Evolutionary conservation across 2,113 vertebrate species (phyloP).

Genomic region (Tursiops truncatus): DNA sequence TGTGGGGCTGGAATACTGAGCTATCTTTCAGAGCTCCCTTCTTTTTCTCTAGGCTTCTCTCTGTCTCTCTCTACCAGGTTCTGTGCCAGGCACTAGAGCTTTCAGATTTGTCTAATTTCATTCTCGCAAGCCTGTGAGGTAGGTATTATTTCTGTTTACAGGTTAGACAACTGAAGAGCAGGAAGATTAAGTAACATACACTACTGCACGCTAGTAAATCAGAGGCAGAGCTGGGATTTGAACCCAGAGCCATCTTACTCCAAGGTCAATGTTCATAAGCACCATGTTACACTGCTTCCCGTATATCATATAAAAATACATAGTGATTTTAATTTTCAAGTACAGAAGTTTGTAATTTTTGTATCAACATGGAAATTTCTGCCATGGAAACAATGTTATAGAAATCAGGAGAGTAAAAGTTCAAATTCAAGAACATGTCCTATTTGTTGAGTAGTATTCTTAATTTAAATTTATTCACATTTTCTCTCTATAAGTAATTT

Average conservation of each 20-base stretch:
- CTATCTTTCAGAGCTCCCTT: not conserved
- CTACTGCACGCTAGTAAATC: not conserved
- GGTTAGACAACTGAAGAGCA: not conserved
- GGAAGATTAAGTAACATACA: not conserved
- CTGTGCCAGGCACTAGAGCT: not conserved
- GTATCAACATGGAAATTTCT: not conserved
- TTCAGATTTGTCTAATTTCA: constrained; percentile 1
- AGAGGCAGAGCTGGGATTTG: not conserved
- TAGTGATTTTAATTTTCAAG: not conserved
- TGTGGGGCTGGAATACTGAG: not conserved
- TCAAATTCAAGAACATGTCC: not conserved
- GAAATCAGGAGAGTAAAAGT: not conserved
- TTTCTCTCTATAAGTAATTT: constrained; percentile 13
- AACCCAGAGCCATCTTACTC: not conserved
- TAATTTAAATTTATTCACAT: constrained; percentile 26
- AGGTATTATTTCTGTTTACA: not conserved
- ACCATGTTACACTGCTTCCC: not conserved
- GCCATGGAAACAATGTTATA: not conserved
- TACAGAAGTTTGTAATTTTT: not conserved
- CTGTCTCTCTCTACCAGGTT: not conserved
- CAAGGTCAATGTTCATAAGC: not conserved
- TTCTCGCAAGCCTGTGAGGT: not conserved
- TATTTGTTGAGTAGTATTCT: not conserved
- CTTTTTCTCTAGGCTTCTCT: not conserved
- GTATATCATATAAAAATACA: not conserved